Evolutionary conservation across 2,888 invertebrate species (phyloP).

Genomic region (Folsomia manolachei): DNA sequence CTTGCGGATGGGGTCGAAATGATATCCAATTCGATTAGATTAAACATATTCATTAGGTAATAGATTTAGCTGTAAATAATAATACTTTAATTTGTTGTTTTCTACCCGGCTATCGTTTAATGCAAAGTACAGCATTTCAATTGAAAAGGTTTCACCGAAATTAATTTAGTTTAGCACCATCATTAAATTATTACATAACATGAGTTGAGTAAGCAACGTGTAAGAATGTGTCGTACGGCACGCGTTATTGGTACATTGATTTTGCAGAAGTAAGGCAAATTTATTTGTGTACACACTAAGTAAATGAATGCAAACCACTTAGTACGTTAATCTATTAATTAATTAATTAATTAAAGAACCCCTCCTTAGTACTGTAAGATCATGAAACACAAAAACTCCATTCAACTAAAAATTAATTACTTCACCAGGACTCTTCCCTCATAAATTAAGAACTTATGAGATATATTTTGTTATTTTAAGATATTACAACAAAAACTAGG

Average conservation of each 20-base stretch:
- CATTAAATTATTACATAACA: not conserved
- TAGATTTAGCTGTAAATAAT: too few relatives aligned
- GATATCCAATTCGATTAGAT: too few relatives aligned
- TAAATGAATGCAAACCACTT: not conserved
- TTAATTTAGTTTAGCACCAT: not conserved
- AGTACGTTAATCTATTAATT: not conserved
- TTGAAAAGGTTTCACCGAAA: not conserved
- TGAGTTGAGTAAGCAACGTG: not conserved
- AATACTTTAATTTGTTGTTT: not conserved
- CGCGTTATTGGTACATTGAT: too few relatives aligned
- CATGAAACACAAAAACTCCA: not conserved
- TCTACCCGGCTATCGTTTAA: too few relatives aligned
- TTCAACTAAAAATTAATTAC: not conserved
- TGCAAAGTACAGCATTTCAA: not conserved
- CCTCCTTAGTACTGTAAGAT: not conserved
- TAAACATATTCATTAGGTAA: too few relatives aligned
- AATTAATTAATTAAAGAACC: not conserved
- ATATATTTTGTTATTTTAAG: not conserved
- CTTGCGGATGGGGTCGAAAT: not conserved
- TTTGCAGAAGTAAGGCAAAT: too few relatives aligned
- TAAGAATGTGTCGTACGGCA: too few relatives aligned
- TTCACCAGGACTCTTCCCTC: not conserved
- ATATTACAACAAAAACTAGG: not conserved
- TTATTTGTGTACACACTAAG: too few relatives aligned
- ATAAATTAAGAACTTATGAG: too few relatives aligned